These are phyloP conservation scores for Aspidiotus destructor DNA, from an alignment of 2,888 invertebrate species.

Conservation along the genomic window DNA sequence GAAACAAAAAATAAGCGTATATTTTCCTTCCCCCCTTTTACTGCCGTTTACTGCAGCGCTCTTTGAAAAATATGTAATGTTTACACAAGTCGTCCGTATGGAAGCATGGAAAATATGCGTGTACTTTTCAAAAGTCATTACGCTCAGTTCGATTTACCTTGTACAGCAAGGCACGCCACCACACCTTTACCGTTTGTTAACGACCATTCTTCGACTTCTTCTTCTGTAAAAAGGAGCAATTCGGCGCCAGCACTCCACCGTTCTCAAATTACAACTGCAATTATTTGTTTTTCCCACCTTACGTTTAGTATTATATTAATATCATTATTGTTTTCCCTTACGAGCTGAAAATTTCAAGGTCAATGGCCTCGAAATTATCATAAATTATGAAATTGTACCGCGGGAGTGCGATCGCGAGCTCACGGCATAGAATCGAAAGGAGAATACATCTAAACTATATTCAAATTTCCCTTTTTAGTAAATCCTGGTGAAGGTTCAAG, in stretches of 20 bases:
- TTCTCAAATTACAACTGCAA: slow-evolving; percentile 28
- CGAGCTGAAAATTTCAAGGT: neutral
- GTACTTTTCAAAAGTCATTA: slow-evolving; percentile 33
- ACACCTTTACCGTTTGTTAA: slow-evolving; percentile 14
- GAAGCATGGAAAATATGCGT: slow-evolving; percentile 28
- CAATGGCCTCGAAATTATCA: no score
- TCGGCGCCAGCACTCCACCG: slow-evolving; percentile 30
- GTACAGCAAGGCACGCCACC: slow-evolving; percentile 3
- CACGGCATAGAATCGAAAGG: no score
- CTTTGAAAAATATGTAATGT: neutral
- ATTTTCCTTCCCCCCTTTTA: no score
- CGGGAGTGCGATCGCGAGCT: no score
- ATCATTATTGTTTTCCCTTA: slow-evolving; percentile 11
- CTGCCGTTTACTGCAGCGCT: no score
- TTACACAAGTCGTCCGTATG: slow-evolving; percentile 9
- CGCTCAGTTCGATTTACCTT: slow-evolving; percentile 23
- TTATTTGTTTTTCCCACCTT: slow-evolving; percentile 18
- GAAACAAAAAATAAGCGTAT: no score
- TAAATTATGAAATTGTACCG: no score
- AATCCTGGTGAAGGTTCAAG: no score
- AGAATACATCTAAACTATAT: no score
- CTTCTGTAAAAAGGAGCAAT: slow-evolving; percentile 22
- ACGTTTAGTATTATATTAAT: slow-evolving; percentile 22
- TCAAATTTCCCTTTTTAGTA: no score
- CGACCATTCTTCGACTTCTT: slow-evolving; percentile 22